Percentiles rank a stretch among this genome's conserved stretches.
These are phyloP conservation scores for Petrocephalus schoutedeni DNA, from an alignment of 2,797 vertebrate genomes.

Conservation along the genomic window DNA sequence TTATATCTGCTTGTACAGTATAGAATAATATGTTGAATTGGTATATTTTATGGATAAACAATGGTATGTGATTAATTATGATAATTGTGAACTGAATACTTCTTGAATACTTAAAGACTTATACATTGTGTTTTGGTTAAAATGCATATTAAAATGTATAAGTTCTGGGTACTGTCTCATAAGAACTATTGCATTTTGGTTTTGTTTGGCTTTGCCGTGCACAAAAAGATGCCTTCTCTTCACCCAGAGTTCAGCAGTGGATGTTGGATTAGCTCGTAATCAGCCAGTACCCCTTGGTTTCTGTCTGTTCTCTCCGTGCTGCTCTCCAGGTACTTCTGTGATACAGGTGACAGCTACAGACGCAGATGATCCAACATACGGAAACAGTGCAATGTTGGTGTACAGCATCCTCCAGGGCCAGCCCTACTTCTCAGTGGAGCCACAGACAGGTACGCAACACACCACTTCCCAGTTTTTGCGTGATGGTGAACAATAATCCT, in stretches of 20 bases:
- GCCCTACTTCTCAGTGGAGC: slow-evolving; percentile 95
- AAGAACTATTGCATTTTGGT: not conserved
- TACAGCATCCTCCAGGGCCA: slow-evolving; percentile 96
- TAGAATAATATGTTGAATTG: not conserved
- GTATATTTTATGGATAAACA: not conserved
- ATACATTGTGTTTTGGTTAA: not conserved
- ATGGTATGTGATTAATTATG: not conserved
- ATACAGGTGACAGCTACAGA: slow-evolving; percentile 97
- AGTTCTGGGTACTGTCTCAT: not conserved
- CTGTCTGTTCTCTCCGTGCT: not conserved
- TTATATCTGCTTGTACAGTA: not conserved
- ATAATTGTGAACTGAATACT: too few relatives aligned
- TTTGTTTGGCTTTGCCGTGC: not conserved
- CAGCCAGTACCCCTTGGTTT: not conserved
- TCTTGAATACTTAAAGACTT: too few relatives aligned
- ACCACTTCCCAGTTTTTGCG: not conserved
- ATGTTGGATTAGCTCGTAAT: not conserved
- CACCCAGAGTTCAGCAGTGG: not conserved
- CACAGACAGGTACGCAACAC: slow-evolving; percentile 80
- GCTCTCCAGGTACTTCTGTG: slow-evolving; percentile 80
- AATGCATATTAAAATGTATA: not conserved
- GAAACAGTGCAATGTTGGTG: slow-evolving; percentile 90
- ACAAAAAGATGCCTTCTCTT: not conserved
- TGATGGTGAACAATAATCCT: not conserved
- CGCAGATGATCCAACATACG: slow-evolving; percentile 93